phyloP scores from a whole-genome alignment of 2,888 invertebrate species.

The Merodon equestris region DNA sequence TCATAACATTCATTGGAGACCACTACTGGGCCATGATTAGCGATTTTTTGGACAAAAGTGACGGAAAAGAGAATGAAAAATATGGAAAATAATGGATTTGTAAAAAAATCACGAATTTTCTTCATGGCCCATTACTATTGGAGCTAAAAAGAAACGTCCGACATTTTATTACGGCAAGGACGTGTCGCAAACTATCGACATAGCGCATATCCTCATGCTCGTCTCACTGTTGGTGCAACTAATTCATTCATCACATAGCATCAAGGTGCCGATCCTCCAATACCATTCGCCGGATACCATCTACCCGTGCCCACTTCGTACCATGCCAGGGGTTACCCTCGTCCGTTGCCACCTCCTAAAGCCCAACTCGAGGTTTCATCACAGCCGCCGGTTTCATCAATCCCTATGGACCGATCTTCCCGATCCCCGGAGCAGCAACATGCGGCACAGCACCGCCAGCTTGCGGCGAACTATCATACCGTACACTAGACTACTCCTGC shows the following conservation, averaged over 20 bases:
- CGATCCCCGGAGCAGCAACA: slow-evolving; percentile 71
- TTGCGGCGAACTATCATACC: slow-evolving; percentile 80
- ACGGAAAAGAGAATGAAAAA: too few relatives aligned
- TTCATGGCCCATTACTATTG: too few relatives aligned
- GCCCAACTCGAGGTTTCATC: slow-evolving; percentile 70
- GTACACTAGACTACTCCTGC: slow-evolving; percentile 94
- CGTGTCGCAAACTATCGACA: too few relatives aligned
- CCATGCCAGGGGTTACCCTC: slow-evolving; percentile 42
- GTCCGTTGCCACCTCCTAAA: slow-evolving; percentile 40
- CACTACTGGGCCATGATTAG: too few relatives aligned
- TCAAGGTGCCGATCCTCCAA: slow-evolving; percentile 45
- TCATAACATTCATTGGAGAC: too few relatives aligned
- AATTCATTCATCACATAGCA: slow-evolving; percentile 9
- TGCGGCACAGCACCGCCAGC: slow-evolving; percentile 74
- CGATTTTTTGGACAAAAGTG: too few relatives aligned
- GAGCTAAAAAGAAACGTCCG: too few relatives aligned
- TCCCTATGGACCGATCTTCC: slow-evolving; percentile 72
- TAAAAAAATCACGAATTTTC: too few relatives aligned
- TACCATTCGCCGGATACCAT: slow-evolving; percentile 39
- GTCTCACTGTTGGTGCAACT: slow-evolving; percentile 36
- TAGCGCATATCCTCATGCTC: slow-evolving; percentile 11
- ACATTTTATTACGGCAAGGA: too few relatives aligned
- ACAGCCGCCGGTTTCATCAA: slow-evolving; percentile 71
- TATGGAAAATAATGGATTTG: too few relatives aligned
- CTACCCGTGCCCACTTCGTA: slow-evolving; percentile 20